Conservation (phyloP, 2,113 vertebrate species). For the Clarias gariepinus region DNA sequence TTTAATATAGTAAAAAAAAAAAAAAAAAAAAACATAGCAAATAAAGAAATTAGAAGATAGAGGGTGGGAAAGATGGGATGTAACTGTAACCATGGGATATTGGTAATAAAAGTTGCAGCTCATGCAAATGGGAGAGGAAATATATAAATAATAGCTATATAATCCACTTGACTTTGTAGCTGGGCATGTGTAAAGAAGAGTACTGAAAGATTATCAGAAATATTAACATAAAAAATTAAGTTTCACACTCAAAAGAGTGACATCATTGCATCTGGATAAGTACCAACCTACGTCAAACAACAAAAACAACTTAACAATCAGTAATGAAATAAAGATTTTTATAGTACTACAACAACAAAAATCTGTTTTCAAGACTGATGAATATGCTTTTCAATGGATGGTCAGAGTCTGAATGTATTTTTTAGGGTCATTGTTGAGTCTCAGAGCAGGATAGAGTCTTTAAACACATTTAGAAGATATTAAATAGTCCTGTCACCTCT, state of each 20-base stretch:
- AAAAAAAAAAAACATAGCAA: background rate
- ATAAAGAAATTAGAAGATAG: background rate
- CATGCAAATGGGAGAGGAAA: background rate
- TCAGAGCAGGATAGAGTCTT: constrained; percentile 5
- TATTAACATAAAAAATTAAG: background rate
- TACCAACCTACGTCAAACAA: background rate
- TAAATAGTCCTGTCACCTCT: constrained; percentile 42
- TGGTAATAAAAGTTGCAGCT: background rate
- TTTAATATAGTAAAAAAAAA: too few species aligned
- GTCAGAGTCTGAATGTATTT: constrained; percentile 1
- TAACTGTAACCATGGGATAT: background rate
- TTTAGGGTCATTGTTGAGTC: constrained; percentile 12
- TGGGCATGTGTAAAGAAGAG: background rate
- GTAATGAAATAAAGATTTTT: background rate
- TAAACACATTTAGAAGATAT: constrained; percentile 24
- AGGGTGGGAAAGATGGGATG: background rate
- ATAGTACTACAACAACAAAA: background rate
- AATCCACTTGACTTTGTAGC: background rate
- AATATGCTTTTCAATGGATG: background rate
- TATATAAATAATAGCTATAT: background rate
- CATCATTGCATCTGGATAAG: background rate
- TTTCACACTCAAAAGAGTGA: background rate
- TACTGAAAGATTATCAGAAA: background rate
- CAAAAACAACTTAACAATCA: background rate
- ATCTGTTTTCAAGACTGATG: background rate